Evolutionary conservation across 1,140 invertebrate species (phyloP).

Genomic region (Ips typographus): DNA sequence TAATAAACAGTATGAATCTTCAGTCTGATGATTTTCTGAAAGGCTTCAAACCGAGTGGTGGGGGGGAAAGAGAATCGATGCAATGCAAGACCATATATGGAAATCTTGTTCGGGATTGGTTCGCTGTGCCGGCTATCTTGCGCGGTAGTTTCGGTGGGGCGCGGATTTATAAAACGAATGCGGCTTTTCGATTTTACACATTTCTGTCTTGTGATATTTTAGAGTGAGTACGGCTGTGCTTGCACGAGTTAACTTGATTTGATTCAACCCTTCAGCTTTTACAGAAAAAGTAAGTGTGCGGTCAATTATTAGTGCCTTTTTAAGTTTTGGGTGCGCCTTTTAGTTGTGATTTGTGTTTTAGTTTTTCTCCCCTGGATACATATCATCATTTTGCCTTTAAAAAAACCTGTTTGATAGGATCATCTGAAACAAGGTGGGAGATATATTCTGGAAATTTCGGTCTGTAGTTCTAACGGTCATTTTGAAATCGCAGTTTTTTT

Average conservation of each 20-base stretch:
- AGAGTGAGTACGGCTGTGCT: conserved; percentile 36
- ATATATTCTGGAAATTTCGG: too few relatives aligned
- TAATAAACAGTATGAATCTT: background rate
- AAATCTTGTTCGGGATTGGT: conserved; percentile 52
- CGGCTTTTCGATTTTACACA: conserved; percentile 41
- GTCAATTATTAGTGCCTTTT: conserved; percentile 19
- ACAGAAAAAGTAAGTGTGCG: background rate
- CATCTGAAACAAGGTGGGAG: too few relatives aligned
- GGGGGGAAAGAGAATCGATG: conserved; percentile 42
- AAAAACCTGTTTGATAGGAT: too few relatives aligned
- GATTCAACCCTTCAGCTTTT: conserved; percentile 38
- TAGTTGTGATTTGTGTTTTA: too few relatives aligned
- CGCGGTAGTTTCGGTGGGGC: conserved; percentile 25
- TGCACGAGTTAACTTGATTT: conserved; percentile 25
- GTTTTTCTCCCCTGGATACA: too few relatives aligned
- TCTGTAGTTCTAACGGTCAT: too few relatives aligned
- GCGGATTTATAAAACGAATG: conserved; percentile 42
- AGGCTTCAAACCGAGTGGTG: background rate
- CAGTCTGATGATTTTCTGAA: conserved; percentile 17
- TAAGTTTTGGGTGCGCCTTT: background rate
- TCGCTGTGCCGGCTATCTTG: conserved; percentile 36
- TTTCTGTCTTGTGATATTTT: conserved; percentile 45
- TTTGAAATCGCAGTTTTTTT: too few relatives aligned
- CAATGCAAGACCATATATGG: conserved; percentile 52
- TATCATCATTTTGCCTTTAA: too few relatives aligned